phyloP scores from a whole-genome alignment of 2,888 invertebrate genomes.

The Diploptera punctata region DNA sequence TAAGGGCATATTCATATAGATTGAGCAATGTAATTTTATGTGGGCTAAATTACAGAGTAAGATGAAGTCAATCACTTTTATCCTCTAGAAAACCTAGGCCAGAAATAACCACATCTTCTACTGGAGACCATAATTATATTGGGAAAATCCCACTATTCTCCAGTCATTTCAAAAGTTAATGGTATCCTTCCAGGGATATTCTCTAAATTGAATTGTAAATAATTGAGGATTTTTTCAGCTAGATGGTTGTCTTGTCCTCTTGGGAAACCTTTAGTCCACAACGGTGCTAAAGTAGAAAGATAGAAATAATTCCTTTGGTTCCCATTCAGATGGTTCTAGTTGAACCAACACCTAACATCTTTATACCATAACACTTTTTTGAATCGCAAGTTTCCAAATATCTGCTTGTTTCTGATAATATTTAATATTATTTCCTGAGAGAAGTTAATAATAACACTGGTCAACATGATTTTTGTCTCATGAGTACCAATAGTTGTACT shows the following conservation, averaged over 20 bases:
- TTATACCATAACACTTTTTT: slow-evolving; percentile 77
- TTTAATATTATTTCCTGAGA: too few relatives aligned
- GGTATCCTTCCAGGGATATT: slow-evolving; percentile 72
- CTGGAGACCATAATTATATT: slow-evolving; percentile 89
- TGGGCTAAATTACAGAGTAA: too few relatives aligned
- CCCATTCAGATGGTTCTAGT: slow-evolving; percentile 62
- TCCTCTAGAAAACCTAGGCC: slow-evolving; percentile 65
- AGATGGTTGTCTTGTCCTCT: background rate
- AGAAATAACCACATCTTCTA: slow-evolving; percentile 75
- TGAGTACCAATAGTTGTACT: too few relatives aligned
- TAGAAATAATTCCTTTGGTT: slow-evolving; percentile 69
- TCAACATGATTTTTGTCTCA: too few relatives aligned
- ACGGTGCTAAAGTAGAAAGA: slow-evolving; percentile 62
- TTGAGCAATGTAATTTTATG: too few relatives aligned
- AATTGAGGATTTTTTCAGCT: slow-evolving; percentile 56
- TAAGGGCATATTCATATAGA: too few relatives aligned
- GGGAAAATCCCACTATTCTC: slow-evolving; percentile 82
- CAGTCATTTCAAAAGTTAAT: slow-evolving; percentile 66
- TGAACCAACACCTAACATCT: slow-evolving; percentile 70
- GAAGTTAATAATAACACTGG: too few relatives aligned
- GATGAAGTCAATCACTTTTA: too few relatives aligned
- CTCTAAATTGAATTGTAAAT: slow-evolving; percentile 58
- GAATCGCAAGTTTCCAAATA: slow-evolving; percentile 69
- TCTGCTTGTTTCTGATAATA: too few relatives aligned
- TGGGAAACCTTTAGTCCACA: too few relatives aligned